Evolutionary conservation across 2,797 vertebrate genomes (phyloP).

Genomic region (Diplodus puntazzo): DNA sequence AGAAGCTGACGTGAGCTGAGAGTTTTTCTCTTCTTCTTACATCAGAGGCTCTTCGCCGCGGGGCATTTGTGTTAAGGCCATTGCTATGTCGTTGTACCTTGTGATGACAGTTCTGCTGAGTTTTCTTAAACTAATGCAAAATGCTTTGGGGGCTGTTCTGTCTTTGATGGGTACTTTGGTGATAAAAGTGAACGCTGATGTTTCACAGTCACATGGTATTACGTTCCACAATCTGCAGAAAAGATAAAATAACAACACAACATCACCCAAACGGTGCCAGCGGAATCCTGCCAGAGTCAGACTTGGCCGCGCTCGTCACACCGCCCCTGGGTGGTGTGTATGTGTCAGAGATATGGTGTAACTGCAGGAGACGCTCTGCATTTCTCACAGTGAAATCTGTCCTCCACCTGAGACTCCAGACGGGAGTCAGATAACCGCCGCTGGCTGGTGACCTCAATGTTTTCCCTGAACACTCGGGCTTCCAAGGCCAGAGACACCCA

Average conservation of each 20-base stretch:
- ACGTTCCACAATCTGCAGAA: slow-evolving; percentile 59
- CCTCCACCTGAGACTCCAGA: slow-evolving; percentile 79
- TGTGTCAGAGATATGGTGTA: slow-evolving; percentile 74
- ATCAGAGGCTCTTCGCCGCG: slow-evolving; percentile 55
- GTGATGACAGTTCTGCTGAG: slow-evolving; percentile 71
- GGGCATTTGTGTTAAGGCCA: slow-evolving; percentile 61
- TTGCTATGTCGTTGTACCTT: slow-evolving; percentile 42
- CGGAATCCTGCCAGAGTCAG: slow-evolving; percentile 51
- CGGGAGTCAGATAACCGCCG: slow-evolving; percentile 82
- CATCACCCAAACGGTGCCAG: slow-evolving; percentile 44
- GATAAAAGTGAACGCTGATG: slow-evolving; percentile 61
- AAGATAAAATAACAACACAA: slow-evolving; percentile 55
- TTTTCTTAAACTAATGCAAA: slow-evolving; percentile 60
- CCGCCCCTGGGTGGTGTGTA: slow-evolving; percentile 60
- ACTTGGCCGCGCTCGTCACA: slow-evolving; percentile 43
- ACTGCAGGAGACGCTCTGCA: slow-evolving; percentile 75
- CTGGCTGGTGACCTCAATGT: slow-evolving; percentile 78
- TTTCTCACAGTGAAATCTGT: slow-evolving; percentile 82
- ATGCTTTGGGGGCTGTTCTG: slow-evolving; percentile 45
- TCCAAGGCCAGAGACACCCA: slow-evolving; percentile 61
- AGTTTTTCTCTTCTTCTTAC: slow-evolving; percentile 51
- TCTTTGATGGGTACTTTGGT: slow-evolving; percentile 61
- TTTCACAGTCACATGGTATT: slow-evolving; percentile 56
- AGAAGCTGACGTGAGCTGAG: slow-evolving; percentile 44
- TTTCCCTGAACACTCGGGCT: slow-evolving; percentile 75